Evolutionary conservation across 2,888 invertebrate genomes (phyloP), one percentile per base, ranked within the genome.

Genomic region (Anarsia innoxiella): DNA sequence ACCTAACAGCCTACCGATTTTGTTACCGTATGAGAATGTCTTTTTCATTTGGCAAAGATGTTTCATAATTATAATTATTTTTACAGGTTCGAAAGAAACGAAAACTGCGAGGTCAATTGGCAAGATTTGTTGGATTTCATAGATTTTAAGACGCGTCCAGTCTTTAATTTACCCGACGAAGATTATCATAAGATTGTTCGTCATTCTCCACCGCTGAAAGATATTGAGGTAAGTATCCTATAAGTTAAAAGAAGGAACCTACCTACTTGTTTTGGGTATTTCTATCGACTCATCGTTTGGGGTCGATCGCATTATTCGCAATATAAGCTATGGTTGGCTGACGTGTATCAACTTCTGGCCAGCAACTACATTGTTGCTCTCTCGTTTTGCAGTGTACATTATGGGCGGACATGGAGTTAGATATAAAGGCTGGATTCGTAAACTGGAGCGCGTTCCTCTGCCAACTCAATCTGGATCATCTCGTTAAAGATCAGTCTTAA

Each of bases 111-210:
- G 51, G 79, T 94, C 23, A 83, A 87, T 37, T 91, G 90, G 42
- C 85, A 88, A 1, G 92, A 94, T 58, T 74, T 95, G 37, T 63
- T 94, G 52, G 65, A 80, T 26, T 94, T 94, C 59, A 66, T 95
- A 39, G 90, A 94, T 65, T 88, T 91, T 53, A 87, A 86, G 56
- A 85, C 87, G 8, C 64, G 72, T 8, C 83, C 84, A 0, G 76
- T 79, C 12, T 66, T 56, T 40, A 73, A 68, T 39, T 56, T 80
- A 10, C 56, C 64, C 1, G 79, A 78, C 9, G 54, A 55, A 0
- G 82, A 83, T 32, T 76, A 72, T 29, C 54, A 60, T 12, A 77
- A 72, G 44, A 59, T 80, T 2, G 71, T 84, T 5, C 66, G 82
- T 25, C 84, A 84, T 34, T 79, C 84, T 1, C 76, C 80, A 0